Conservation (phyloP, 2,888 invertebrate species). For the Bugulina stolonifera region DNA sequence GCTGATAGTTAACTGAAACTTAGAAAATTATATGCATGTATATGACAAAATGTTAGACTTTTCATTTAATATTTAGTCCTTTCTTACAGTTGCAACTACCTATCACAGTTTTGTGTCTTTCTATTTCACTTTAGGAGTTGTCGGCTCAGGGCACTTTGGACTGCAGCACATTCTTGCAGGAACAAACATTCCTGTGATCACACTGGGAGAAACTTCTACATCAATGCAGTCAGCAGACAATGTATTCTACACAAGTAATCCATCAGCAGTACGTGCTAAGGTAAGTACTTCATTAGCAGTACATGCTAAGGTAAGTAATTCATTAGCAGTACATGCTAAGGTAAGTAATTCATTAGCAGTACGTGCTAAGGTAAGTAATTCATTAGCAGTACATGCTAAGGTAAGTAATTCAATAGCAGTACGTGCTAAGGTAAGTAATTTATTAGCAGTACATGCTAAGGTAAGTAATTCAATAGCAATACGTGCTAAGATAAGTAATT, state of each 20-base stretch:
- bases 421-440: no score
- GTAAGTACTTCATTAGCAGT: not conserved
- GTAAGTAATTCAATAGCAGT: no score
- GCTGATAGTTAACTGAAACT: no score
- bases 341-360: not conserved
- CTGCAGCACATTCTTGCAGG: not conserved
- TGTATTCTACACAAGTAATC: not conserved
- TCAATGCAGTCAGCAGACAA: not conserved
- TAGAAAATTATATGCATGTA: not conserved
- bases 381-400: no score
- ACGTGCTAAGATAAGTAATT: no score
- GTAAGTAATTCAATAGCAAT: no score
- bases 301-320: not conserved
- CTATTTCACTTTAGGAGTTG: not conserved
- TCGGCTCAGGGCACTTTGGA: not conserved
- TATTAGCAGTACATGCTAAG: no score
- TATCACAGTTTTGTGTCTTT: no score
- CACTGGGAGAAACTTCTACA: not conserved
- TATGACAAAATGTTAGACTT: not conserved
- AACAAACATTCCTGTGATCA: not conserved
- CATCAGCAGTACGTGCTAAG: not conserved
- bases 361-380: not conserved
- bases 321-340: not conserved
- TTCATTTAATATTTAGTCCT: not conserved
- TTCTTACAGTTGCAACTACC: not conserved